Evolutionary conservation across 2,888 invertebrate species (phyloP), one percentile per base, ranked within the genome.

Genomic region (Microdon myrmicae): DNA sequence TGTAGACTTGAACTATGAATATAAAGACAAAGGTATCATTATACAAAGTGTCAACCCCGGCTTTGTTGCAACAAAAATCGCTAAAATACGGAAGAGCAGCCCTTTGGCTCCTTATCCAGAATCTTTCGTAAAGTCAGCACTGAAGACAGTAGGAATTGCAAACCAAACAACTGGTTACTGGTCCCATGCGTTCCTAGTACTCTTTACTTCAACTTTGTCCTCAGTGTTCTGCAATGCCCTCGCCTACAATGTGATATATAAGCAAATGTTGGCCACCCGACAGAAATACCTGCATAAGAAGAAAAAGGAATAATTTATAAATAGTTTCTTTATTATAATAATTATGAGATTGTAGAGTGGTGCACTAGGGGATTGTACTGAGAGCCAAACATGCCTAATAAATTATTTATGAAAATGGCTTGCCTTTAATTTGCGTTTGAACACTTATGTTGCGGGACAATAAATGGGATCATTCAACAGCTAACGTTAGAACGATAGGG

Each of bases 31-130:
- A 28, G 92, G 92, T 1, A 86, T 94, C 14, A 84, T 87, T 3
- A 82, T 94, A 3, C 94, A 96, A 81, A 88, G 90, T 73, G 82
- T 96, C 0, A 81, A 89, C 51, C 96, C 96, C 0, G 94, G 92
- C 1, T 92, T 90, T 70, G 95, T 96, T 0, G 92, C 92, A 13
- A 94, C 95, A 0, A 95, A 95, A 74, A 92, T 94, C 91, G 88
- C 90, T 6, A 90, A 91, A 71, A 89, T 94, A 54, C 83, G 85
- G n/a, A 82, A 83, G 25, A 83, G 88, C 17, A 86, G 87, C 0
- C 83, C 87, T 79, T 86, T 92, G 81, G 89, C 91, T 0, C 93
- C 93, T 0, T 84, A 87, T 0, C 86, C 93, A 0, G 83, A 87
- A 31, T 83, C 81, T 22, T 94, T 86, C 75, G 92, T 92, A 20